Conservation (phyloP, 2,113 vertebrate species). For the Pseudopodoces humilis region DNA sequence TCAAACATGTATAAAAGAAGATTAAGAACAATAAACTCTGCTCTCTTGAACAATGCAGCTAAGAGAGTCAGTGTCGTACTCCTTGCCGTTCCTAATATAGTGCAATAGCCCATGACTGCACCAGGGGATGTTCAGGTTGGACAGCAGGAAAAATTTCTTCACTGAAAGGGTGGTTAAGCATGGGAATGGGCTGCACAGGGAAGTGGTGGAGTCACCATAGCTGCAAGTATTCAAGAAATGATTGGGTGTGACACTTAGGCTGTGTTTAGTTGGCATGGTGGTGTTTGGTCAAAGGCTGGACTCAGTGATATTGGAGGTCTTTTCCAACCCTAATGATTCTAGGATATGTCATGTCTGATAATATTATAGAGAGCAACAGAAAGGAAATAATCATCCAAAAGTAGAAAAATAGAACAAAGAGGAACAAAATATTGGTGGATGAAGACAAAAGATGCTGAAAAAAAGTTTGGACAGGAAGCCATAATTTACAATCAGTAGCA, state of each 20-base stretch:
- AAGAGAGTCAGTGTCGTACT: too few species aligned
- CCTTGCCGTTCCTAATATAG: too few species aligned
- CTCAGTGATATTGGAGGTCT: fast-evolving
- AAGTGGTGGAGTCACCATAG: background rate
- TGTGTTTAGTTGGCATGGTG: background rate
- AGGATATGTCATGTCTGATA: background rate
- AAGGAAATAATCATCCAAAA: background rate
- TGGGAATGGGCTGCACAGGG: background rate
- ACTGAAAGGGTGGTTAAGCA: background rate
- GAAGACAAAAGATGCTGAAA: background rate
- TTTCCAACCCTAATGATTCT: background rate
- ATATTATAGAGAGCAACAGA: background rate
- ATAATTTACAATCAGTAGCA: background rate
- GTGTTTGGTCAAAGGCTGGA: background rate
- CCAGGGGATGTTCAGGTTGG: background rate
- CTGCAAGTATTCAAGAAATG: background rate
- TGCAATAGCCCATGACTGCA: background rate
- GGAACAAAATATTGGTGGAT: background rate
- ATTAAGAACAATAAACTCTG: too few species aligned
- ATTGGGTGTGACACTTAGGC: background rate
- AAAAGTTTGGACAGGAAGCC: background rate
- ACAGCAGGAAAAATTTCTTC: background rate
- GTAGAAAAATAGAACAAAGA: background rate
- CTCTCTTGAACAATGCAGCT: too few species aligned
- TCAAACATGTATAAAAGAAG: too few species aligned